Evolutionary conservation across 2,113 vertebrate genomes (phyloP).

Genomic region (Malaclemys terrapin): DNA sequence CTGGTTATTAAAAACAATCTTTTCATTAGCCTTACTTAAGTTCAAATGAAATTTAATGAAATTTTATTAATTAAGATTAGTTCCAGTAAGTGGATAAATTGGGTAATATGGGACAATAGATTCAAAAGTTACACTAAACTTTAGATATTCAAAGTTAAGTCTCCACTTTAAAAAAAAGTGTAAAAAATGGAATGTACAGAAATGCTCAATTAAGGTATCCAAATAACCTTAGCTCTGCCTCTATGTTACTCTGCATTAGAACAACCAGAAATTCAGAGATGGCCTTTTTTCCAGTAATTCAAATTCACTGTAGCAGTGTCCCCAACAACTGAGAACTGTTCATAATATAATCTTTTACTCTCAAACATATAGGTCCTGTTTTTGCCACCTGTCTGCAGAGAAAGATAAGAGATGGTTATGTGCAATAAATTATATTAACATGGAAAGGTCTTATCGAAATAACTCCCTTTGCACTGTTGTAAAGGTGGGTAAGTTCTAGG

Average conservation of each 20-base stretch:
- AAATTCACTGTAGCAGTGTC: not conserved
- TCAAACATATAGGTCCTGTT: not conserved
- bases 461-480: fast-evolving
- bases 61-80: no score
- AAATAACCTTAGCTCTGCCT: not conserved
- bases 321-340: fast-evolving
- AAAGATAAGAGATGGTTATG: fast-evolving
- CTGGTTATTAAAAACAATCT: no score
- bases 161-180: no score
- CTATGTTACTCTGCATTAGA: not conserved
- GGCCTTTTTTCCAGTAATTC: not conserved
- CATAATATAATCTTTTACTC: not conserved
- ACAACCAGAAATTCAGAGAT: not conserved
- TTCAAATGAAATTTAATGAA: no score
- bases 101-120: no score
- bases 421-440: not conserved
- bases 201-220: not conserved
- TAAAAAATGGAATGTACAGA: not conserved
- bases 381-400: not conserved
- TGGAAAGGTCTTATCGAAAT: not conserved
- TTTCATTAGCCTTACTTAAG: no score
- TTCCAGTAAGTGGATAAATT: no score
- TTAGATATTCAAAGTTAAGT: no score
- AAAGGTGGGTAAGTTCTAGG: fast-evolving
- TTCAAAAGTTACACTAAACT: no score